These are phyloP conservation scores for Zonitis immaculata DNA, from an alignment of 2,888 invertebrate genomes.

Conservation along the genomic window DNA sequence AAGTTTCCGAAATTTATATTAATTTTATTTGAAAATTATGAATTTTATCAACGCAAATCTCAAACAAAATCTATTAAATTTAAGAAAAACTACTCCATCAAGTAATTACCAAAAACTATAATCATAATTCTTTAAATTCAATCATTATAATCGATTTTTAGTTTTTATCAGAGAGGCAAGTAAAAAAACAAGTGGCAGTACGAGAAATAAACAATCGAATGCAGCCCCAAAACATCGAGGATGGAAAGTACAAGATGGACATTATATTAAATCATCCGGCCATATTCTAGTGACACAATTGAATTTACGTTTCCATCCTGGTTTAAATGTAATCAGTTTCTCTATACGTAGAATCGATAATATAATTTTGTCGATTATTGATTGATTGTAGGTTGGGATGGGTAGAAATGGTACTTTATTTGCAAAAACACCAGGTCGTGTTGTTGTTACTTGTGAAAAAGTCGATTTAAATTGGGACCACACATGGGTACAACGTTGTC, in stretches of 20 bases:
- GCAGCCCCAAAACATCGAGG: constrained; percentile 72
- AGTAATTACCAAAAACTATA: not conserved
- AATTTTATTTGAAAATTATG: not conserved
- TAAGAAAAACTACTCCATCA: not conserved
- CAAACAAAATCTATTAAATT: not conserved
- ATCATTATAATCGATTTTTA: no score
- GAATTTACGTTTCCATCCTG: constrained; percentile 71
- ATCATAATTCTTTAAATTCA: not conserved
- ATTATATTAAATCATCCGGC: constrained; percentile 59
- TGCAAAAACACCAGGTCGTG: constrained; percentile 74
- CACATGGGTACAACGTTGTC: constrained; percentile 64
- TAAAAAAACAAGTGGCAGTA: constrained; percentile 71
- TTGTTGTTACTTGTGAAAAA: constrained; percentile 77
- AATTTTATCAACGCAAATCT: not conserved
- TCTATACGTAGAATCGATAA: not conserved
- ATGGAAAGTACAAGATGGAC: constrained; percentile 71
- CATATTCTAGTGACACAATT: constrained; percentile 66
- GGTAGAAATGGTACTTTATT: constrained; percentile 74
- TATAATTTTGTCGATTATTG: not conserved
- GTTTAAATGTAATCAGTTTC: constrained; percentile 60
- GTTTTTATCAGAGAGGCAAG: constrained; percentile 59
- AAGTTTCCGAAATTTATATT: not conserved
- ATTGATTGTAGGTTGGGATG: constrained; percentile 68
- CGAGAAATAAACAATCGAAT: constrained; percentile 63
- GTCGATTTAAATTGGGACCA: constrained; percentile 75